These are phyloP conservation scores for Nyctibius grandis DNA, from an alignment of 2,797 vertebrate genomes.

Conservation along the genomic window DNA sequence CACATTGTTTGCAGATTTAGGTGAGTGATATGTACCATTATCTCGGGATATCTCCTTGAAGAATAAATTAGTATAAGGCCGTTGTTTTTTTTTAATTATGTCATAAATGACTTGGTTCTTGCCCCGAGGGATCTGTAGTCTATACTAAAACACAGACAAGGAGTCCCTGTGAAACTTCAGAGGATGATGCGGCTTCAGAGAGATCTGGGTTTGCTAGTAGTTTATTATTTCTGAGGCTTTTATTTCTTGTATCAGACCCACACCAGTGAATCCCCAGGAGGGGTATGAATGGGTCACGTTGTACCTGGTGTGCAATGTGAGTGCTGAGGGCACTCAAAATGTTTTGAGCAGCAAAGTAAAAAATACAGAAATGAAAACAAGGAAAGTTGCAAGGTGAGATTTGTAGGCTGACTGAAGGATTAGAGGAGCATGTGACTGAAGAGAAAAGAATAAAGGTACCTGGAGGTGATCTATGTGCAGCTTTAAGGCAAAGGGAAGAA, in stretches of 20 bases:
- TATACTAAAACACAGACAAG: background rate
- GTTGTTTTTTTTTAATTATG: constrained; percentile 29
- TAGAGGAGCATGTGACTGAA: background rate
- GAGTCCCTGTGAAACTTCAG: background rate
- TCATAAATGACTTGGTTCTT: constrained; percentile 29
- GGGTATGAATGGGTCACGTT: background rate
- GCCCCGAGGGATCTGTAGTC: background rate
- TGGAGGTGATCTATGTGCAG: background rate
- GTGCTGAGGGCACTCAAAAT: background rate
- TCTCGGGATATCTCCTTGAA: constrained; percentile 38
- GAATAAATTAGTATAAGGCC: background rate
- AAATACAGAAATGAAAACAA: background rate
- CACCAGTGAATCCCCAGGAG: background rate
- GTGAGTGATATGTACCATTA: background rate
- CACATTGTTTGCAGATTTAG: constrained; percentile 11
- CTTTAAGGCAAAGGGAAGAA: background rate
- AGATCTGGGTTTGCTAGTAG: background rate
- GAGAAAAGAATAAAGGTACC: background rate
- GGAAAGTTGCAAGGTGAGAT: background rate
- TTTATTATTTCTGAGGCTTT: constrained; percentile 2
- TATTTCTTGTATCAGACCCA: background rate
- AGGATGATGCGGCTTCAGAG: background rate
- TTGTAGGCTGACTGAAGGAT: background rate
- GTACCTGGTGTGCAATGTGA: background rate
- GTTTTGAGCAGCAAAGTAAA: background rate